These are phyloP conservation scores for Drosophila nasuta DNA, from an alignment of 1,140 invertebrate genomes.

Conservation along the genomic window DNA sequence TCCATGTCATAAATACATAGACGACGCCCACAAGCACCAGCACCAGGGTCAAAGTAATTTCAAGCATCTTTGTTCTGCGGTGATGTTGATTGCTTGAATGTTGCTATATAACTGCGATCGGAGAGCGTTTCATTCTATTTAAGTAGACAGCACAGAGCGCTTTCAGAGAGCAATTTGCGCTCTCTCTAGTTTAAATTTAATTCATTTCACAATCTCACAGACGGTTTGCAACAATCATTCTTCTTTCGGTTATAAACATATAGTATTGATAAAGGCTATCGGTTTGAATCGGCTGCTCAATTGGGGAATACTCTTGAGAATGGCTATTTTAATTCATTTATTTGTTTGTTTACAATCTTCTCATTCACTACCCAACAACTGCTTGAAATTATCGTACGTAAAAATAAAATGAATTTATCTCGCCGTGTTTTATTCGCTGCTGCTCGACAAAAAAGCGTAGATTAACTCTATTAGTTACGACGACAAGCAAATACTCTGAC, in stretches of 20 bases:
- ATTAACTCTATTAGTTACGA: too few species aligned
- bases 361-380: not conserved
- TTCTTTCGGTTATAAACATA: too few species aligned
- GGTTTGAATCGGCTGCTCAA: not conserved
- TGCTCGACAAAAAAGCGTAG: too few species aligned
- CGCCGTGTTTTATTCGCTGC: too few species aligned
- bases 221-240: not conserved
- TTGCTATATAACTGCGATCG: constrained; percentile 8
- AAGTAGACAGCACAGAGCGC: not conserved
- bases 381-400: not conserved
- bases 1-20: constrained; percentile 78
- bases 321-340: not conserved
- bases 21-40: constrained; percentile 38
- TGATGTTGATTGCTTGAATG: not conserved
- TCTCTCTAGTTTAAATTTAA: not conserved
- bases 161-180: constrained; percentile 8
- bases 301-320: not conserved
- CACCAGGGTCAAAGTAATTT: constrained; percentile 48
- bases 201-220: not conserved
- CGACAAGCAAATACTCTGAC: too few species aligned
- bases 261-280: not conserved
- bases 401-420: not conserved
- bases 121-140: not conserved
- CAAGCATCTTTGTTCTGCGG: constrained; percentile 37
- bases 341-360: constrained; percentile 22